Percentiles rank a stretch among this genome's conserved stretches.
Evolutionary conservation across 1,140 invertebrate genomes (phyloP).

Genomic region (Drosophila carrolli): DNA sequence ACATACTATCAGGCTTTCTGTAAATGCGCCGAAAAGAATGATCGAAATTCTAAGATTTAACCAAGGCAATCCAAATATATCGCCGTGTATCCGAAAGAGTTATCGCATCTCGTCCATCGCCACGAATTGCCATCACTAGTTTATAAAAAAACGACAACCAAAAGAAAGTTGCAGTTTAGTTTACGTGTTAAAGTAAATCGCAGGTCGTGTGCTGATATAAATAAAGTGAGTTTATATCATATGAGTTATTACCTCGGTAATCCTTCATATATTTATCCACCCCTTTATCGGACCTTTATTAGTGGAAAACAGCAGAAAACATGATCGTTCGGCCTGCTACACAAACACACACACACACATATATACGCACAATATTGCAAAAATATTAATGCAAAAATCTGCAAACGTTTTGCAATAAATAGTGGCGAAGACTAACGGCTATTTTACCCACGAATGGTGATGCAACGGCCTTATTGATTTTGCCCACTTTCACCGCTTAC

Average conservation of each 20-base stretch:
- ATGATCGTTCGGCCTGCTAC: conserved; percentile 28
- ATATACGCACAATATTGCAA: conserved; percentile 19
- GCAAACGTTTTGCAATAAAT: conserved; percentile 6
- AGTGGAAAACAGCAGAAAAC: background rate
- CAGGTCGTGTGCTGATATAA: conserved; percentile 30
- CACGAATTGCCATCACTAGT: background rate
- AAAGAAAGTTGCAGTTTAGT: conserved; percentile 50
- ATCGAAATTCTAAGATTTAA: no score
- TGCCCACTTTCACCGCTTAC: conserved; percentile 72
- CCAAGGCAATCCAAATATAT: background rate
- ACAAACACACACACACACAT: background rate
- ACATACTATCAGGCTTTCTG: background rate
- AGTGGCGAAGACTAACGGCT: background rate
- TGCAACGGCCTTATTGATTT: conserved; percentile 77
- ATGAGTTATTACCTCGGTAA: background rate
- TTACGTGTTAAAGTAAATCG: conserved; percentile 40
- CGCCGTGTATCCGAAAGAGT: conserved; percentile 3
- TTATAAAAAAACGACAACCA: conserved; percentile 19
- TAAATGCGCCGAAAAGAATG: background rate
- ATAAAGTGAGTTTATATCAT: conserved; percentile 33
- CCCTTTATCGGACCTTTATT: background rate
- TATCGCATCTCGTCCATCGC: background rate
- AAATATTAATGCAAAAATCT: conserved; percentile 36
- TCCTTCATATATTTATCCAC: no score
- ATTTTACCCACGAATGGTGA: conserved; percentile 13